Evolutionary conservation across 2,113 vertebrate genomes (phyloP).

Genomic region (Cephalopterus ornatus): DNA sequence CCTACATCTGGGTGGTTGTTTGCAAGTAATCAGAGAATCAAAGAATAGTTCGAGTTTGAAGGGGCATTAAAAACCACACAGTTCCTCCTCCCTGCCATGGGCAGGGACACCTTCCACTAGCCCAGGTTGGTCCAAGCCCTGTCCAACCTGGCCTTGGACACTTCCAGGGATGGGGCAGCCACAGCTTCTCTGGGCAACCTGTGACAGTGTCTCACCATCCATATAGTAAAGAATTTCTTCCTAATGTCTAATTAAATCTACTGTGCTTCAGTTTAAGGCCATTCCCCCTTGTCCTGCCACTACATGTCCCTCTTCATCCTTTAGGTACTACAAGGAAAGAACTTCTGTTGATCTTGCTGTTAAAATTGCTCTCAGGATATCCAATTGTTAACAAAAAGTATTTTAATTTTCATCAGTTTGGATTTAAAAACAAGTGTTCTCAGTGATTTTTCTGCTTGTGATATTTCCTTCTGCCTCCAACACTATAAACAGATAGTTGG

Average conservation of each 20-base stretch:
- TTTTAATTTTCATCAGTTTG: neutral
- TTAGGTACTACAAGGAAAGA: neutral
- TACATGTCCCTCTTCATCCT: fast-evolving
- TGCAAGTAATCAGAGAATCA: neutral
- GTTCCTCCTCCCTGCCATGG: fast-evolving
- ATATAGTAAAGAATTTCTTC: neutral
- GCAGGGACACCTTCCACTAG: fast-evolving
- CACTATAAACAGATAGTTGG: neutral
- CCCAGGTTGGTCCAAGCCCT: fast-evolving
- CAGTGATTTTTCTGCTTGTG: neutral
- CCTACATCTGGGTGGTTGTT: neutral
- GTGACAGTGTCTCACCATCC: fast-evolving
- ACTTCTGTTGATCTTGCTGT: neutral
- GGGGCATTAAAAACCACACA: neutral
- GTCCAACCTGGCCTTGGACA: fast-evolving
- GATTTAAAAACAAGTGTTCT: neutral
- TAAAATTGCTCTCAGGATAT: neutral
- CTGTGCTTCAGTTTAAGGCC: neutral
- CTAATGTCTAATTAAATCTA: neutral
- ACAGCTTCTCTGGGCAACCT: neutral
- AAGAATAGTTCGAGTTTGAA: neutral
- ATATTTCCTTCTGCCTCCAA: neutral
- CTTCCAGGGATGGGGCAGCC: neutral
- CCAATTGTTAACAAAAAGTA: neutral
- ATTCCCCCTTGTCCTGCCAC: neutral